A percentile compares a stretch with the other conserved stretches of the same genome.
Conservation (phyloP, 2,113 vertebrate species). For the Cochlearius cochlearius region DNA sequence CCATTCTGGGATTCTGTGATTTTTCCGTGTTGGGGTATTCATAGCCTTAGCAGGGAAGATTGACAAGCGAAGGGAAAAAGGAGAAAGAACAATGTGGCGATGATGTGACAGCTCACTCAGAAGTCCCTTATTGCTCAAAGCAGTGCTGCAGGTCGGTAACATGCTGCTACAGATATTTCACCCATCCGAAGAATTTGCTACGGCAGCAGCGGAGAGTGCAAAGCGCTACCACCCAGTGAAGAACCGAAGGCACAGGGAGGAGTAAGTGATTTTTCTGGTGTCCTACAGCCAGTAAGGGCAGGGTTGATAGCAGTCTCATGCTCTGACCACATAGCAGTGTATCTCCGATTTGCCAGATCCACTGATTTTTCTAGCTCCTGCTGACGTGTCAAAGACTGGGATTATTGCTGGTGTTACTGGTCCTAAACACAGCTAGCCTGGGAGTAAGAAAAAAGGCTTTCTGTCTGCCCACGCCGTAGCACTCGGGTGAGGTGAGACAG, state of each 20-base stretch:
- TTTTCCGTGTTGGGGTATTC: not conserved
- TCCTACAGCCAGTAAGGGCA: not conserved
- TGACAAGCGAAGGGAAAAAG: not conserved
- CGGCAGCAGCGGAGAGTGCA: not conserved
- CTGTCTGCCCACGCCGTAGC: fast-evolving
- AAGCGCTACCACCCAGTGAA: not conserved
- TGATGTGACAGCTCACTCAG: not conserved
- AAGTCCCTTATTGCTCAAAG: not conserved
- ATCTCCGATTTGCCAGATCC: not conserved
- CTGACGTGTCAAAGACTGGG: not conserved
- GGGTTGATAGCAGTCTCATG: fast-evolving
- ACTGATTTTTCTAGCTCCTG: not conserved
- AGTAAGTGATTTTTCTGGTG: not conserved
- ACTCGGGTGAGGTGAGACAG: not conserved
- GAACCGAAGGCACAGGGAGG: fast-evolving
- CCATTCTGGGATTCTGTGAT: too few relatives aligned
- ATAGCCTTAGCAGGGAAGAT: not conserved
- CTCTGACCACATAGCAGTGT: fast-evolving
- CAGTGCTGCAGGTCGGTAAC: not conserved
- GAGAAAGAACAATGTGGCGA: not conserved
- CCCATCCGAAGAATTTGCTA: not conserved
- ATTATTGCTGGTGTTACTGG: not conserved
- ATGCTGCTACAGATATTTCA: not conserved
- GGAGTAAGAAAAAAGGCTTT: not conserved
- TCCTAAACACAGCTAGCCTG: not conserved